Evolutionary conservation across 2,888 invertebrate genomes (phyloP).

Genomic region (Rhingia rostrata): DNA sequence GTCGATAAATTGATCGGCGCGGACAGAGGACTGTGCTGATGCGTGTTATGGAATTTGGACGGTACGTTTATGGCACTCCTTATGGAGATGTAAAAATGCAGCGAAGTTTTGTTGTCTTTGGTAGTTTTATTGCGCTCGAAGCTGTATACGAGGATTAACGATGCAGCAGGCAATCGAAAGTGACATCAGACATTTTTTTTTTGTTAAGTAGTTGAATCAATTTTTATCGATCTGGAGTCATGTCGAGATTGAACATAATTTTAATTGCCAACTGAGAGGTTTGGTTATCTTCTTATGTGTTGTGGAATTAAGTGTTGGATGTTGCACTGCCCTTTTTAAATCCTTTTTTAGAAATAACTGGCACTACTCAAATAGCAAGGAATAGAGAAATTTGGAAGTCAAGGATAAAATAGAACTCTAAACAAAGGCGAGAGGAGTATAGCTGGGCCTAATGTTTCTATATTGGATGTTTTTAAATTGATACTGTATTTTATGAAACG

Average conservation of each 20-base stretch:
- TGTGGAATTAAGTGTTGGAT: background rate
- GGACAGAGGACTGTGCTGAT: constrained; percentile 13
- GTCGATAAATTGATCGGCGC: constrained; percentile 65
- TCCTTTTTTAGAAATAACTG: background rate
- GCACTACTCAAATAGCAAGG: no score
- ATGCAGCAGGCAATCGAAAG: constrained; percentile 50
- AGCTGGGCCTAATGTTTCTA: no score
- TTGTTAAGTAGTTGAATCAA: constrained; percentile 5
- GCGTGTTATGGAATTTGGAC: constrained; percentile 48
- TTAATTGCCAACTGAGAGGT: constrained; percentile 20
- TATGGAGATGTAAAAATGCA: constrained; percentile 48
- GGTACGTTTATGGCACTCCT: constrained; percentile 1
- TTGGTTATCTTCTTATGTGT: background rate
- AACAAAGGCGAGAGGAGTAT: no score
- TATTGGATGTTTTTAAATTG: no score
- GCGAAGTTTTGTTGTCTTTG: constrained; percentile 15
- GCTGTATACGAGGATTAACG: constrained; percentile 3
- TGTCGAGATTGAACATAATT: constrained; percentile 25
- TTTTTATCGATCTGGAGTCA: constrained; percentile 38
- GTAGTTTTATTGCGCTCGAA: background rate
- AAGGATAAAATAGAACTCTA: no score
- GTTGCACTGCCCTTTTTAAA: background rate
- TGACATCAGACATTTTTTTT: constrained; percentile 42
- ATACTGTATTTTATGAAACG: no score
- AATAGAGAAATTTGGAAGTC: no score